phyloP scores from a whole-genome alignment of 2,888 invertebrate genomes.

The Drosophila flavopinicola region DNA sequence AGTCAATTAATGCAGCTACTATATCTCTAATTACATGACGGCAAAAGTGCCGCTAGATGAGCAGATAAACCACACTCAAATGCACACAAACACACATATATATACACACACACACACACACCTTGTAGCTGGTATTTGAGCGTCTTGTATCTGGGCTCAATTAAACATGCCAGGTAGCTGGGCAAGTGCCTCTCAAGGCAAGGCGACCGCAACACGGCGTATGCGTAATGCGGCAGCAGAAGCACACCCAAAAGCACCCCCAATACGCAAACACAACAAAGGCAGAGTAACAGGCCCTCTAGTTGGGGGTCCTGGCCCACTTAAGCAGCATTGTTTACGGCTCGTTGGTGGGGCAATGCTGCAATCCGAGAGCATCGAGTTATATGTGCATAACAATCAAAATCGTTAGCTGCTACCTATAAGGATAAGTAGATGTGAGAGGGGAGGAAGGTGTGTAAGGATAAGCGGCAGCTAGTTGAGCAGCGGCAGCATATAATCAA shows the following conservation, averaged over 20 bases:
- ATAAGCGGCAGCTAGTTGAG: slow-evolving; percentile 37
- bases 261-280: slow-evolving; percentile 10
- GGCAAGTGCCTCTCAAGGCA: slow-evolving; percentile 46
- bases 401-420: slow-evolving; percentile 67
- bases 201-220: slow-evolving; percentile 56
- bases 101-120: slow-evolving; percentile 3
- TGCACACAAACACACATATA: slow-evolving; percentile 22
- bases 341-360: slow-evolving; percentile 34
- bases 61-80: slow-evolving; percentile 63
- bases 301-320: slow-evolving; percentile 34
- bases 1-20: slow-evolving; percentile 74
- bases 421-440: not conserved
- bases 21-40: slow-evolving; percentile 74
- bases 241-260: not conserved
- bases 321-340: slow-evolving; percentile 62
- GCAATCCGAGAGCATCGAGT: slow-evolving; percentile 65
- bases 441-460: not conserved
- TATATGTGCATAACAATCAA: slow-evolving; percentile 69
- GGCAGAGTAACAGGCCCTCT: slow-evolving; percentile 46
- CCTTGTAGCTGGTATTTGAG: slow-evolving; percentile 6
- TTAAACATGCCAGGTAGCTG: slow-evolving; percentile 59
- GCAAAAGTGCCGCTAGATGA: slow-evolving; percentile 57
- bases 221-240: slow-evolving; percentile 63
- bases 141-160: slow-evolving; percentile 48
- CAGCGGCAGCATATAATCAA: slow-evolving; percentile 67